Base-by-base conservation (phyloP, 2,888 invertebrate species). In the Nomada goodeniana region DNA sequence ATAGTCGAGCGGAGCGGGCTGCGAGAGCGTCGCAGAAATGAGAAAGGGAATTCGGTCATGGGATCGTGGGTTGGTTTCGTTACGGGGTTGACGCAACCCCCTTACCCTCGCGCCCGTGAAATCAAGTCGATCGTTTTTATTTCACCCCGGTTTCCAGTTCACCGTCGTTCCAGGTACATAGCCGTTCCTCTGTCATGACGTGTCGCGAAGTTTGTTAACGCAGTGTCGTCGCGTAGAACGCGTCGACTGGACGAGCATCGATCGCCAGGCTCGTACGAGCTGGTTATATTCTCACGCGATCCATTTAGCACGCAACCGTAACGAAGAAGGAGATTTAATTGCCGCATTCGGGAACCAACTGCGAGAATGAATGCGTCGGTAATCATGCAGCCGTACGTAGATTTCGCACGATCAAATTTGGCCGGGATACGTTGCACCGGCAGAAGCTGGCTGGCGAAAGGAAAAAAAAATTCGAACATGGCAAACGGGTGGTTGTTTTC, bases 101-200 rank as follows among this genome's bases (percentile, higher is more conserved):
- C 55, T 42, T 71, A 23, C n/a, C 67, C 61, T 26, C 80, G 67
- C 67, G 73, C 60, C 68, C 67, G 60, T 59, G 76, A 71, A 83
- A 83, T 84, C 74, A 83, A 80, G 83, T 84, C 84, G 83, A 77
- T 80, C 80, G 76, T 60, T 61, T 64, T 67, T 84, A 83, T 81
- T 64, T 80, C 77, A 74, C 76, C 61, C 53, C 55, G 44, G 55
- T 73, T 85, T 84, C 78, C 73, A 67, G 47, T 72, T 69, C 53
- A 57, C 20, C 60, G 26, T 60, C 70, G 47, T 61, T 36, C 59
- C 70, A 50, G 13, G 7, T 36, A 15, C 44, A 23, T 44, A 23
- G 52, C 65, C 29, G 26, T 65, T 65, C 13, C 52, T n/a, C 9
- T 29, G 15, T 36, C 29, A 13, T 20, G 15, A 67, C 67, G 2